Evolutionary conservation across 2,113 vertebrate genomes (phyloP).

Genomic region (Lates calcarifer): DNA sequence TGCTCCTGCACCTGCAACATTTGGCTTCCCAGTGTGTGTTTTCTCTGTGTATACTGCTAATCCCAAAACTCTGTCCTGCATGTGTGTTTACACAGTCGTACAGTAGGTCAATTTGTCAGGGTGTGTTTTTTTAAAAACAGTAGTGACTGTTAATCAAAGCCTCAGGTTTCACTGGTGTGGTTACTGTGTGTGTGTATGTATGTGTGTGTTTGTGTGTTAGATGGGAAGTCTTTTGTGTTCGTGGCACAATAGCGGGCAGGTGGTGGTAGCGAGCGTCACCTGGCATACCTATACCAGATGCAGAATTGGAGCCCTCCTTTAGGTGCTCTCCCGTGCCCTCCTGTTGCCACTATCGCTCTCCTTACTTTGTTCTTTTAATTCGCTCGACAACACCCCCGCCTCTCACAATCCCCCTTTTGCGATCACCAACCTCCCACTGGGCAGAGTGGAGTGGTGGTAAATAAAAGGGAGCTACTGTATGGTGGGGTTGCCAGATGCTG

Average conservation of each 20-base stretch:
- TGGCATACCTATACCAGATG: slow-evolving; percentile 70
- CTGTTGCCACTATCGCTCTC: slow-evolving; percentile 22
- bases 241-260: slow-evolving; percentile 73
- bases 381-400: not conserved
- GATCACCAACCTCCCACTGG: slow-evolving; percentile 36
- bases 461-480: slow-evolving; percentile 47
- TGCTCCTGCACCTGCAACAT: slow-evolving; percentile 32
- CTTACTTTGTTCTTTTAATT: slow-evolving; percentile 52
- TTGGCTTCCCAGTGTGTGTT: slow-evolving; percentile 7
- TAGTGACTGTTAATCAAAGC: slow-evolving; percentile 63
- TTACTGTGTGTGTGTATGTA: slow-evolving; percentile 20
- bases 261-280: slow-evolving; percentile 67
- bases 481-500: slow-evolving; percentile 76
- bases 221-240: slow-evolving; percentile 62
- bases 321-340: slow-evolving; percentile 24
- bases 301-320: slow-evolving; percentile 27
- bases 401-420: slow-evolving; percentile 22
- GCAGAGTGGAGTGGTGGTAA: slow-evolving; percentile 28
- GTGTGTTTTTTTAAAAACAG: slow-evolving; percentile 31
- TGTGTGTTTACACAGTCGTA: slow-evolving; percentile 5
- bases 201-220: slow-evolving; percentile 11
- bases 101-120: slow-evolving; percentile 6
- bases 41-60: not conserved
- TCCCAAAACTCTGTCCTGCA: not conserved
- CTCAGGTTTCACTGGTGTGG: slow-evolving; percentile 45